Evolutionary conservation across 2,113 vertebrate species (phyloP).

Genomic region (Bucco capensis): DNA sequence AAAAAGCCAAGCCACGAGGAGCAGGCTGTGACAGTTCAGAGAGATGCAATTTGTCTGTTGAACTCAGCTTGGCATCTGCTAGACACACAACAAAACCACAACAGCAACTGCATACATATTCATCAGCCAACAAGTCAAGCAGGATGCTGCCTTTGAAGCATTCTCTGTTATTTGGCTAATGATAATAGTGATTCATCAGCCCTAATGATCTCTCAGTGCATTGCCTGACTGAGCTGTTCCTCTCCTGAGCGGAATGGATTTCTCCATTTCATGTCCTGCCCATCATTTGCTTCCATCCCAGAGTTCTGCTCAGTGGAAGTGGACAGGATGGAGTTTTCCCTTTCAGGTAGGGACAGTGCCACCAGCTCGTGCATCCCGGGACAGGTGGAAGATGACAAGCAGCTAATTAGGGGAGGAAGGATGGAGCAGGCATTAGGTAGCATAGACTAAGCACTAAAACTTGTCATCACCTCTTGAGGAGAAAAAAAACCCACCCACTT

Average conservation of each 20-base stretch:
- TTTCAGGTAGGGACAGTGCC: conserved; percentile 2
- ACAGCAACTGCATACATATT: conserved; percentile 62
- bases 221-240: conserved; percentile 52
- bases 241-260: conserved; percentile 11
- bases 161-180: conserved; percentile 58
- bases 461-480: background rate
- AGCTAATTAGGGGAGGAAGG: conserved; percentile 14
- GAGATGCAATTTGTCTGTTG: conserved; percentile 56
- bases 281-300: conserved; percentile 50
- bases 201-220: conserved; percentile 48
- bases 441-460: background rate
- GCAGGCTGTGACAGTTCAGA: conserved; percentile 40
- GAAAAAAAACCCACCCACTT: background rate
- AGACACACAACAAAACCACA: conserved; percentile 53
- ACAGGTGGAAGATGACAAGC: conserved; percentile 24
- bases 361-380: background rate
- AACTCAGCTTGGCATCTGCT: conserved; percentile 54
- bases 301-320: background rate
- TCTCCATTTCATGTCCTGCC: conserved; percentile 47
- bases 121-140: conserved; percentile 43
- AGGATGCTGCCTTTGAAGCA: conserved; percentile 38
- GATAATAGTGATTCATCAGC: conserved; percentile 58
- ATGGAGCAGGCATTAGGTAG: background rate
- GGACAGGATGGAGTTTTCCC: conserved; percentile 38
- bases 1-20: conserved; percentile 5